Base-by-base conservation (phyloP, 1,140 invertebrate species). In the Homalodisca vitripennis region DNA sequence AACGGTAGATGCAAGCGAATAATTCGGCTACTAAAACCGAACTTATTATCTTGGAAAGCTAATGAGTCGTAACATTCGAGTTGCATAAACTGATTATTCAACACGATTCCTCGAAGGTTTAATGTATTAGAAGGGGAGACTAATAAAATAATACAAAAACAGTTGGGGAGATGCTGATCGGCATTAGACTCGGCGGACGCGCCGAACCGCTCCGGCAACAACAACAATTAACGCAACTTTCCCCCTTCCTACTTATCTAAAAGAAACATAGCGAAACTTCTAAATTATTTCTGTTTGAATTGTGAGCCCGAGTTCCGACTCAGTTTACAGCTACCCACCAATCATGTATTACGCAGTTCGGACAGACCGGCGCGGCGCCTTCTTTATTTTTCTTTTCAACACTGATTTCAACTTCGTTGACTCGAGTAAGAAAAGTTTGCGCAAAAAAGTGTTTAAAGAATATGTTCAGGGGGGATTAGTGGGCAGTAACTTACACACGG, bases 181-280 rank as follows among this genome's bases (percentile, higher is more conserved):
- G 48, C 6, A 41, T 20, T 6, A 51, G 22, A 22, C 14, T 14
- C 17, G 48, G 48, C 48, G 48, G 22, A n/a, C n/a, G n/a, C n/a
- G n/a, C n/a, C n/a, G n/a, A n/a, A n/a, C n/a, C n/a, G n/a, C n/a
- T n/a, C n/a, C n/a, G n/a, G 3, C 22, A 51, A 51, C 48, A 51
- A 51, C 48, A 51, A 51, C 48, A 51, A 60, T 31, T 60, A 60
- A 60, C 29, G 17, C 55, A 27, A 29, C 24, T 29, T n/a, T 60
- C 29, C 55, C 55, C 55, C 29, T 30, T 34, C 20, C 30, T 64
- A 22, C 62, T 64, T 64, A 32, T 64, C 30, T 64, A 64, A 64
- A 64, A 64, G 62, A 64, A 64, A 64, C 62, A 64, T 31, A 64
- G 29, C 62, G 24, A 41, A 64, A 64, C 62, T 64, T 64, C 30